Conservation (phyloP, 2,797 vertebrate genomes). For the Molossus molossus region DNA sequence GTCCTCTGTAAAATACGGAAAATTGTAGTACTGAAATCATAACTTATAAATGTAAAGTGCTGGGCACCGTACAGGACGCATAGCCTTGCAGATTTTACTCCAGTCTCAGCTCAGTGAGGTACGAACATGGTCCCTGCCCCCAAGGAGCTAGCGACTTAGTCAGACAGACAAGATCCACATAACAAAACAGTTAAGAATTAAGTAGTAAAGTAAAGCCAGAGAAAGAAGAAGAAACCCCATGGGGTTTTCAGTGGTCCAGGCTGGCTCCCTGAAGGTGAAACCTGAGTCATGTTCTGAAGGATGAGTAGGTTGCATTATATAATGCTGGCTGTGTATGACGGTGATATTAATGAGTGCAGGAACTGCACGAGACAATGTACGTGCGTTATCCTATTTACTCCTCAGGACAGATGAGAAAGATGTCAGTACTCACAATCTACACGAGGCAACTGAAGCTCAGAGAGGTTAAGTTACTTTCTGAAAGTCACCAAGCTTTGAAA, state of each 20-base stretch:
- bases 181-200: not conserved
- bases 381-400: not conserved
- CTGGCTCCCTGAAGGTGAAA: not conserved
- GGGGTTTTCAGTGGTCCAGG: not conserved
- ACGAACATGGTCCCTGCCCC: not conserved
- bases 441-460: not conserved
- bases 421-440: not conserved
- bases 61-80: not conserved
- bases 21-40: not conserved
- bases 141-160: not conserved
- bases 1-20: slow-evolving; percentile 32
- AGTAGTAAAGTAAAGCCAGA: not conserved
- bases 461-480: not conserved
- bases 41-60: not conserved
- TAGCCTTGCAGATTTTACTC: not conserved
- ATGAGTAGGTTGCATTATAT: not conserved
- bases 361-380: not conserved
- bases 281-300: not conserved
- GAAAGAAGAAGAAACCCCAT: not conserved
- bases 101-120: not conserved
- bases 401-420: not conserved
- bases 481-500: slow-evolving; percentile 21
- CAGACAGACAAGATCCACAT: not conserved
- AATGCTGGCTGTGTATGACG: not conserved
- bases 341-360: not conserved